Evolutionary conservation across 2,113 vertebrate genomes (phyloP).

Genomic region (Epinephelus moara): DNA sequence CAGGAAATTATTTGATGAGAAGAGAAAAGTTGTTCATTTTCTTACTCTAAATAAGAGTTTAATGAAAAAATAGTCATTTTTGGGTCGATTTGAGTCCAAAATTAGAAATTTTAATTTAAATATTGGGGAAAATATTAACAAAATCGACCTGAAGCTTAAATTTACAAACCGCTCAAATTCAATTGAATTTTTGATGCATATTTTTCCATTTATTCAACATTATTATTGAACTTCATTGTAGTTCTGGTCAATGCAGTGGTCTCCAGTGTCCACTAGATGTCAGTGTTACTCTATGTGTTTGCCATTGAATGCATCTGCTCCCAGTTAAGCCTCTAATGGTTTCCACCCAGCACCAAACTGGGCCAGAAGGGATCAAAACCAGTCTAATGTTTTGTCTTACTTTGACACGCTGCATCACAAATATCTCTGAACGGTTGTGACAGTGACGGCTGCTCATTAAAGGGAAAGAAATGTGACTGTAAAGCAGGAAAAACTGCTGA

Average conservation of each 20-base stretch:
- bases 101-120: not conserved
- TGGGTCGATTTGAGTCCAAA: not conserved
- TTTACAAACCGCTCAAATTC: not conserved
- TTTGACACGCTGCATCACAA: not conserved
- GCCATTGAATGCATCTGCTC: not conserved
- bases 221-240: not conserved
- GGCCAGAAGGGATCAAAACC: not conserved
- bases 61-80: not conserved
- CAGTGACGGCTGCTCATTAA: not conserved
- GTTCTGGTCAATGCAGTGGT: not conserved
- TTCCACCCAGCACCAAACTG: not conserved
- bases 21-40: not conserved
- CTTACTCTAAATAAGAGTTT: not conserved
- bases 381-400: not conserved
- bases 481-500: not conserved
- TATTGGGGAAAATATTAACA: not conserved
- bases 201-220: not conserved
- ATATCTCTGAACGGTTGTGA: not conserved
- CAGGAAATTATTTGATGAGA: not conserved
- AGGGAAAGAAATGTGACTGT: no score
- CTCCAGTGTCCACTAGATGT: slow-evolving; percentile 40
- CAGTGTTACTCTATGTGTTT: not conserved
- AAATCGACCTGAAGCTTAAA: not conserved
- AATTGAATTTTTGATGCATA: no score
- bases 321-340: slow-evolving; percentile 18